phyloP scores from a whole-genome alignment of 1,140 invertebrate species.

The Eueides isabella region DNA sequence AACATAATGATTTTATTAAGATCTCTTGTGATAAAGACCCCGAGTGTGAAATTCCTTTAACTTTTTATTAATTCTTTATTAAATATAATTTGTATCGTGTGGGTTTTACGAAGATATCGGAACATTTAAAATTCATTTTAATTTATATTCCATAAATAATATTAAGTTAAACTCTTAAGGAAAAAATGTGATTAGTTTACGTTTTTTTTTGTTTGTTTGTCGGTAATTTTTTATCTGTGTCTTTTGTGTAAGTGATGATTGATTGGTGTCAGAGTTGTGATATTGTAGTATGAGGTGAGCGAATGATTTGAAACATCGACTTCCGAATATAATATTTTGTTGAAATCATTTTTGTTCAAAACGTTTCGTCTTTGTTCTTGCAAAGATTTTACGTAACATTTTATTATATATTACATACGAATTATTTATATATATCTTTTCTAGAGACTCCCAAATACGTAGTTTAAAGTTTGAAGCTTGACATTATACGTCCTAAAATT shows the following conservation, averaged over 20 bases:
- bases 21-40: background rate
- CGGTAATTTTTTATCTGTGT: background rate
- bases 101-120: background rate
- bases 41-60: background rate
- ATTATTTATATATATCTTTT: background rate
- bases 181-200: constrained; percentile 9
- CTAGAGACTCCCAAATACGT: constrained; percentile 9
- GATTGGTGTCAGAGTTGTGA: constrained; percentile 32
- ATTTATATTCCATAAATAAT: constrained; percentile 9
- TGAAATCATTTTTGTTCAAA: background rate
- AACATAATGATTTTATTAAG: background rate
- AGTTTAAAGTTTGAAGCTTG: constrained; percentile 3
- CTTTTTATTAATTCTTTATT: background rate
- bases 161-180: background rate
- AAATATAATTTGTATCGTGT: background rate
- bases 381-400: constrained; percentile 17
- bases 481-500: background rate
- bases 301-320: background rate
- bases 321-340: constrained; percentile 15
- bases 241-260: background rate
- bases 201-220: background rate
- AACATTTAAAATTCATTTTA: background rate
- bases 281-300: constrained; percentile 9
- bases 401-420: constrained; percentile 2
- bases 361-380: background rate